phyloP scores from a whole-genome alignment of 2,888 invertebrate species.

The Leucania comma region DNA sequence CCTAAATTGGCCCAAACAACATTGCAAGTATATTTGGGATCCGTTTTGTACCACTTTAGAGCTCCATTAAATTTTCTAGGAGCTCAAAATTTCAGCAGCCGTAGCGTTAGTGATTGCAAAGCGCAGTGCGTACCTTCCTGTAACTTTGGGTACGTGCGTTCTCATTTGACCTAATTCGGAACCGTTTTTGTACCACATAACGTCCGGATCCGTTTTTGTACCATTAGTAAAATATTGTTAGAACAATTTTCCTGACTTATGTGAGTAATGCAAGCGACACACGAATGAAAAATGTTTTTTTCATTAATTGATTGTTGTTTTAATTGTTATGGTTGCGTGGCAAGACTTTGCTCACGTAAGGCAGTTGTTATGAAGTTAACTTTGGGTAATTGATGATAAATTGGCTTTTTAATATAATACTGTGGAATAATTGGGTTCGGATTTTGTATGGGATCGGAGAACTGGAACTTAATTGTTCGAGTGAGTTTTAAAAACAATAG shows the following conservation, averaged over 20 bases:
- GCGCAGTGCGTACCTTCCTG: constrained; percentile 49
- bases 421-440: background rate
- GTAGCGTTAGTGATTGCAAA: constrained; percentile 57
- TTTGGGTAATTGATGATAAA: constrained; percentile 51
- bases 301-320: constrained; percentile 33
- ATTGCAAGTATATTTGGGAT: constrained; percentile 12
- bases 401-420: constrained; percentile 19
- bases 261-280: constrained; percentile 53
- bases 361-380: constrained; percentile 35
- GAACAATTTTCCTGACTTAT: constrained; percentile 34
- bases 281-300: constrained; percentile 27
- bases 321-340: constrained; percentile 49
- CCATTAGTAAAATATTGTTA: constrained; percentile 17
- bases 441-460: constrained; percentile 2
- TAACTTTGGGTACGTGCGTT: constrained; percentile 3
- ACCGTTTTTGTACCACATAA: constrained; percentile 17
- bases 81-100: constrained; percentile 21
- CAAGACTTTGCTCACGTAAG: constrained; percentile 54
- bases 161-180: constrained; percentile 5
- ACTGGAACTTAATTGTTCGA: background rate
- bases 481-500: background rate
- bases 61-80: background rate
- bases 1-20: background rate
- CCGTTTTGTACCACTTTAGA: background rate
- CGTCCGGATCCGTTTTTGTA: constrained; percentile 11